Evolutionary conservation across 2,797 vertebrate genomes (phyloP), one percentile per base, ranked within the genome.

Genomic region (Valencia hispanica): DNA sequence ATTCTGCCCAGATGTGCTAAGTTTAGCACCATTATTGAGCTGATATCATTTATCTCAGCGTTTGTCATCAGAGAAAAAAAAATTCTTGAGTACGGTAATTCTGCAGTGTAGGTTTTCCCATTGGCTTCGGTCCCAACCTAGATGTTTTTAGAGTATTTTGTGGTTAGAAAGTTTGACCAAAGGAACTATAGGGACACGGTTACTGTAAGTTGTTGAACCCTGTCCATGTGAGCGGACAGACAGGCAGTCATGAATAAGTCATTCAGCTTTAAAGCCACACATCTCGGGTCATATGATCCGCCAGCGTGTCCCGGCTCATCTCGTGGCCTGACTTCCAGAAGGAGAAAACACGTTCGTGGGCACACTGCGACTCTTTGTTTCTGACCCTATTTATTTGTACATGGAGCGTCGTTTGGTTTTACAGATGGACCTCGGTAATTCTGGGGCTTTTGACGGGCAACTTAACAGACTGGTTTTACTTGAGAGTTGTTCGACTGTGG

Each of bases 231-330:
- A 84, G 63, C 68, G 74, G 70, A 75, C 73, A 74, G 43, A 66
- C 65, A 43, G 47, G 70, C 57, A 18, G 14, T 81, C 68, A 85
- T 89, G 85, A 89, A 90, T 87, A 87, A 79, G 61, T 81, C 47
- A 53, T 80, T 84, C 74, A 88, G 84, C 83, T 70, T 77, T 51
- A 70, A 65, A 79, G 55, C 78, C 79, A 77, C 78, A 87, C 81
- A 82, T 86, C 75, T 81, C 34, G n/a, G 84, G 86, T 91, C 89
- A 90, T 82, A 87, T 87, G 88, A 93, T 79, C 74, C 32, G 51
- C 70, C 65, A 18, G 36, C 39, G 70, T 78, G 75, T 83, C 83
- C 63, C 71, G 2, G 50, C 75, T 79, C 78, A 30, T 88, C 86
- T 68, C 57, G 80, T 81, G 88, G 78, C 74, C 80, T 55, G 63